These are phyloP conservation scores for Rhincodon typus DNA, from an alignment of 2,797 vertebrate genomes.

Conservation along the genomic window DNA sequence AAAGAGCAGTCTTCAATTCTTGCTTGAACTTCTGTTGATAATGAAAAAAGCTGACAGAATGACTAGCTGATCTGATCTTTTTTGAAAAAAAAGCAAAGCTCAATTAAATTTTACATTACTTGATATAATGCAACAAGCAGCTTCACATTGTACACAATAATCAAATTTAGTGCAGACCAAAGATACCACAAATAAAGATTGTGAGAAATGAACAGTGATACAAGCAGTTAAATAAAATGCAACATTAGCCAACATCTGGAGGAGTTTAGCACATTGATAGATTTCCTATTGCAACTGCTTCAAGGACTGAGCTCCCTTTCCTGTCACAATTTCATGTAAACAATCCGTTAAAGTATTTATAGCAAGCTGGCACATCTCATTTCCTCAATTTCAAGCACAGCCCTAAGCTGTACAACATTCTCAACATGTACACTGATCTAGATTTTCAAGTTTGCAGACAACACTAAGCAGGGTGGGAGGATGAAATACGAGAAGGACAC, in stretches of 20 bases:
- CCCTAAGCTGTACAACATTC: not conserved
- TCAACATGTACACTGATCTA: not conserved
- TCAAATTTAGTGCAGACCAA: not conserved
- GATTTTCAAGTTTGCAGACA: too few species aligned
- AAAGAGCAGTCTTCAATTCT: not conserved
- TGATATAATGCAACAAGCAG: not conserved
- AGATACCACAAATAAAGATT: not conserved
- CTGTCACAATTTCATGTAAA: constrained; percentile 27
- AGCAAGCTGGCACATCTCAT: not conserved
- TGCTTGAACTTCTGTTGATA: not conserved
- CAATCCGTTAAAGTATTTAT: not conserved
- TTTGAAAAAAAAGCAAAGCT: not conserved
- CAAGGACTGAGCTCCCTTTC: constrained; percentile 23
- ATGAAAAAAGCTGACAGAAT: not conserved
- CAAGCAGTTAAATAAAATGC: not conserved
- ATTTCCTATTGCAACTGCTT: constrained; percentile 32
- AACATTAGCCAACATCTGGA: constrained; percentile 24
- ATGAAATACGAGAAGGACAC: too few species aligned
- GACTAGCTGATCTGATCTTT: not conserved
- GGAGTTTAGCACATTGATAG: not conserved
- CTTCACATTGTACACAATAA: not conserved
- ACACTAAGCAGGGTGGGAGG: too few species aligned
- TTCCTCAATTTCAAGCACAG: not conserved
- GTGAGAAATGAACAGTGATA: not conserved
- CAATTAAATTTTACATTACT: not conserved